Conservation (phyloP, 2,888 invertebrate species). For the Boloria selene region DNA sequence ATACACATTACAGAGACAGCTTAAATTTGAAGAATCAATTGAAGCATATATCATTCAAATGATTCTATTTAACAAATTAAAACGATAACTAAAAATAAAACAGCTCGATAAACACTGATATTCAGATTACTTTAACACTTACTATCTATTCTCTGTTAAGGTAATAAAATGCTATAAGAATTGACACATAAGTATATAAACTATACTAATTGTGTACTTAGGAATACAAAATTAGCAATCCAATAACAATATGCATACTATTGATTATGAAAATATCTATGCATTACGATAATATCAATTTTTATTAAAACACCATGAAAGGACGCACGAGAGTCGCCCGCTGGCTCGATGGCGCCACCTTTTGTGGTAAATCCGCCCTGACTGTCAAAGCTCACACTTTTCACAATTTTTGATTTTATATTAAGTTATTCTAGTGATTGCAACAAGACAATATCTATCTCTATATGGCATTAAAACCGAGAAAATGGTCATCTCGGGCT, state of each 20-base stretch:
- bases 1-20: conserved; percentile 30
- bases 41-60: conserved; percentile 26
- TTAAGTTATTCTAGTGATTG: too few relatives aligned
- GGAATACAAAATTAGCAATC: conserved; percentile 79
- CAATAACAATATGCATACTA: conserved; percentile 79
- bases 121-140: conserved; percentile 79
- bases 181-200: conserved; percentile 84
- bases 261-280: conserved; percentile 80
- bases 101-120: conserved; percentile 72
- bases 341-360: conserved; percentile 15
- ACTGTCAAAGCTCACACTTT: not conserved
- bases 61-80: conserved; percentile 22
- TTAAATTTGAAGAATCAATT: conserved; percentile 24
- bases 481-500: not conserved
- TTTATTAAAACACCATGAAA: conserved; percentile 53
- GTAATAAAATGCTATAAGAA: conserved; percentile 83
- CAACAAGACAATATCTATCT: too few relatives aligned
- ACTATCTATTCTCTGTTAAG: conserved; percentile 79
- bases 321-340: conserved; percentile 38
- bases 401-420: too few relatives aligned
- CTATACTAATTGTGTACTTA: conserved; percentile 82
- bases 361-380: not conserved
- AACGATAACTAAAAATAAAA: conserved; percentile 54
- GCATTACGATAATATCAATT: conserved; percentile 66
- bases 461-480: not conserved